Evolutionary conservation across 2,888 invertebrate genomes (phyloP), one percentile per base, ranked within the genome.

Genomic region (Eristalis intricaria): DNA sequence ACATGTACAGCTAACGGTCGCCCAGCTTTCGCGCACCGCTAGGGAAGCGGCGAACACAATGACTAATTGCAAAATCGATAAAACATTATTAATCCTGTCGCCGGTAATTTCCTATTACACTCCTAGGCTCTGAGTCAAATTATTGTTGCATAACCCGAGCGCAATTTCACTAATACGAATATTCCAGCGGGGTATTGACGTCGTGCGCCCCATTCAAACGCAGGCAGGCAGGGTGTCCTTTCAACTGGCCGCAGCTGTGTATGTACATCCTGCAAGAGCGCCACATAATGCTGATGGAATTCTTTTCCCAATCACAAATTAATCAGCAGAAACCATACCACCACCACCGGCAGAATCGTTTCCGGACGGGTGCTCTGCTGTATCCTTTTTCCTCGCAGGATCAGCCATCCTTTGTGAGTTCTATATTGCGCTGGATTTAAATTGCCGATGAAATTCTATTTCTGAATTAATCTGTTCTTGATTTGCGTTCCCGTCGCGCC

Each of bases 11-110:
- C 60, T 19, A 23, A 26, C 22, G n/a, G 8, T 22, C 35, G 38
- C 11, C 40, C 38, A 43, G 66, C 63, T 73, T 40, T 74, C 32
- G 74, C 15, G 83, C 71, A 73, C 71, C 10, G 60, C n/a, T 77
- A 71, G 75, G 56, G 70, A 29, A 56, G 65, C 69, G 74, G 69
- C 63, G 71, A 29, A 63, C 78, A 78, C 84, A 79, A 70, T 78
- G 50, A 70, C 82, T 82, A 86, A 82, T 82, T 82, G 77, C 50
- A 74, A 86, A 86, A 65, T 86, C 85, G 61, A 78, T 86, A 38
- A 77, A 50, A 64, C 77, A 78, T 82, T 86, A 86, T 86, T 86
- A 74, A 74, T 78, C 78, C 74, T 78, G 58, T 85, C 73, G 80
- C 60, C 76, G 65, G 69, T 74, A 86, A 78, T 86, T 78, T 86